phyloP scores from a whole-genome alignment of 2,888 invertebrate species.

The Lochmaea crataegi region DNA sequence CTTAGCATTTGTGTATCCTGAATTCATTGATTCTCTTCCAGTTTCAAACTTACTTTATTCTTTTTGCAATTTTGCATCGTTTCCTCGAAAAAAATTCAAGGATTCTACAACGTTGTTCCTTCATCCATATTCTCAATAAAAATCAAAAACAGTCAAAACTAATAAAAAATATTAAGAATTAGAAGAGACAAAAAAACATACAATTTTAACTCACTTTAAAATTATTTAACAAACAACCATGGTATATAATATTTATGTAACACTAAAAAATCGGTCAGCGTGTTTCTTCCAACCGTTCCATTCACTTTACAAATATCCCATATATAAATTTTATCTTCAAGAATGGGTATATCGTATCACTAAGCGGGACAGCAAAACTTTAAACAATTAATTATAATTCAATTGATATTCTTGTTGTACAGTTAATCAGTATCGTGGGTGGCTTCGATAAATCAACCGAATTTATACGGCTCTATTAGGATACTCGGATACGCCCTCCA shows the following conservation, averaged over 20 bases:
- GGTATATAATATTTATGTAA: not conserved
- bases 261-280: not conserved
- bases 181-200: too few species aligned
- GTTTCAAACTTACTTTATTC: too few species aligned
- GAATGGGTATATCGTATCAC: not conserved
- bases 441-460: constrained; percentile 37
- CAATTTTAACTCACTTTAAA: too few species aligned
- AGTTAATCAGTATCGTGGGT: constrained; percentile 35
- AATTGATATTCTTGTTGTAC: constrained; percentile 31
- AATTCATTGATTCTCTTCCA: too few species aligned
- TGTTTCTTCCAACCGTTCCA: not conserved
- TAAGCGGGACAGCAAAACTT: constrained; percentile 12
- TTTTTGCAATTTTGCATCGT: too few species aligned
- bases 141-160: too few species aligned
- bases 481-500: constrained; percentile 21
- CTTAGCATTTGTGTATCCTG: too few species aligned
- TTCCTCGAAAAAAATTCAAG: too few species aligned
- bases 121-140: too few species aligned
- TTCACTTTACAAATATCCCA: not conserved
- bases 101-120: too few species aligned
- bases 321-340: not conserved
- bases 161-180: too few species aligned
- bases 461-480: constrained; percentile 34
- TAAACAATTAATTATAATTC: constrained; percentile 32
- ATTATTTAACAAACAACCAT: not conserved